Percentiles rank a stretch among this genome's conserved stretches.
Conservation (phyloP, 2,797 vertebrate species). For the Anisognathus igniventris region DNA sequence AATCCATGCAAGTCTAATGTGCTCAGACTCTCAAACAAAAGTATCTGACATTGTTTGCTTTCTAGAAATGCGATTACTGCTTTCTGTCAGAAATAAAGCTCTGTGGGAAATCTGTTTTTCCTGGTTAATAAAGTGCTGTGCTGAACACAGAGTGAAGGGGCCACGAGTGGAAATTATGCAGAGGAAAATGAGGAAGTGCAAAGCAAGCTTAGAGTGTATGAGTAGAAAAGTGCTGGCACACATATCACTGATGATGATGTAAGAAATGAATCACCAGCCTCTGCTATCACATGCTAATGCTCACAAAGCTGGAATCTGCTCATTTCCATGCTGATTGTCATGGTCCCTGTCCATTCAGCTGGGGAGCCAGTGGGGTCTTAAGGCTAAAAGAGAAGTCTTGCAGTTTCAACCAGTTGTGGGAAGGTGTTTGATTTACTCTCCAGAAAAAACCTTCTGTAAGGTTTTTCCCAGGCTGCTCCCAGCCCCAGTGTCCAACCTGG, state of each 20-base stretch:
- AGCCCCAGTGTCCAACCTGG: not conserved
- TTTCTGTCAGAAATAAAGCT: not conserved
- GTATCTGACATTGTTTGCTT: not conserved
- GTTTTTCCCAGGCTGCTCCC: not conserved
- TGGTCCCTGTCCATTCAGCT: not conserved
- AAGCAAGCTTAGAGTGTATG: accelerated
- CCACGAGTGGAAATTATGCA: not conserved
- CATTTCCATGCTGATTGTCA: not conserved
- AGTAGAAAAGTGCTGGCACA: not conserved
- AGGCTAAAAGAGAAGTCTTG: not conserved
- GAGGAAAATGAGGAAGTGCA: not conserved
- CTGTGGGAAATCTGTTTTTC: not conserved
- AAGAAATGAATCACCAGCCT: not conserved
- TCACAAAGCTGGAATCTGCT: not conserved
- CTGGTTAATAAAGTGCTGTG: not conserved
- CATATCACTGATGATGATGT: accelerated
- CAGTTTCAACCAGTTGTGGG: not conserved
- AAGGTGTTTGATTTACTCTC: not conserved
- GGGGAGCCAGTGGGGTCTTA: accelerated
- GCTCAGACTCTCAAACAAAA: not conserved
- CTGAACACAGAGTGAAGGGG: not conserved
- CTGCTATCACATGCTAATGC: not conserved
- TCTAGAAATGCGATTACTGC: not conserved
- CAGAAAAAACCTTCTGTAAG: not conserved
- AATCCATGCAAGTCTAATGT: not conserved